Conservation (phyloP, 2,113 vertebrate genomes). For the Vulpes lagopus region DNA sequence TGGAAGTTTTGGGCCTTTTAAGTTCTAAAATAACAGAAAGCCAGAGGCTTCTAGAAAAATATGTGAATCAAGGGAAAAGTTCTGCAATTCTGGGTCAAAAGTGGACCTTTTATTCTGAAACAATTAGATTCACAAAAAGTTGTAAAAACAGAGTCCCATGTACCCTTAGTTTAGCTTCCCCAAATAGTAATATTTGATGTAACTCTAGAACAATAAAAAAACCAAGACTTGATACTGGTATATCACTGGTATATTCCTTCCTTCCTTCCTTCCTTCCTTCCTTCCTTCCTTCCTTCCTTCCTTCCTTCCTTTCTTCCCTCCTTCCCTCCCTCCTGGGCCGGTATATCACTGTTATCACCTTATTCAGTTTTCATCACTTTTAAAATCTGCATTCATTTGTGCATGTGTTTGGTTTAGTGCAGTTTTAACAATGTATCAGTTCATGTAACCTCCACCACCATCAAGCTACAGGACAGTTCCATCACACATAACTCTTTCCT, state of each 20-base stretch:
- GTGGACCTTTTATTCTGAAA: conserved; percentile 16
- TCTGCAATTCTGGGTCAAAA: neutral
- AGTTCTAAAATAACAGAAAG: conserved; percentile 45
- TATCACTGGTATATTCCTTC: neutral
- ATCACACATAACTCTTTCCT: neutral
- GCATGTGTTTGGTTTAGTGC: neutral
- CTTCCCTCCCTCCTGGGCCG: neutral
- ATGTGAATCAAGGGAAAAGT: neutral
- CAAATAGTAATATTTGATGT: neutral
- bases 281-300: too few relatives aligned
- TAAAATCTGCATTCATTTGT: neutral
- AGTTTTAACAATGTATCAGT: neutral
- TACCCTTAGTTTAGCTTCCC: neutral
- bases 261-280: neutral
- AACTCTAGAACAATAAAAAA: neutral
- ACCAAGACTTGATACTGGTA: neutral
- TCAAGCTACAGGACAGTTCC: neutral
- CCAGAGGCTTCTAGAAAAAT: neutral
- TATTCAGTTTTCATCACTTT: neutral
- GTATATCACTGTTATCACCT: neutral
- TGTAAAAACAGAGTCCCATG: neutral
- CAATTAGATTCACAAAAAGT: conserved; percentile 10
- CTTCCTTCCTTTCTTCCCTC: too few relatives aligned
- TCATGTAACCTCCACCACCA: neutral
- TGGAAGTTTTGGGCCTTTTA: conserved; percentile 20